Base-by-base conservation (phyloP, 1,140 invertebrate genomes). In the Scaptomyza montana region DNA sequence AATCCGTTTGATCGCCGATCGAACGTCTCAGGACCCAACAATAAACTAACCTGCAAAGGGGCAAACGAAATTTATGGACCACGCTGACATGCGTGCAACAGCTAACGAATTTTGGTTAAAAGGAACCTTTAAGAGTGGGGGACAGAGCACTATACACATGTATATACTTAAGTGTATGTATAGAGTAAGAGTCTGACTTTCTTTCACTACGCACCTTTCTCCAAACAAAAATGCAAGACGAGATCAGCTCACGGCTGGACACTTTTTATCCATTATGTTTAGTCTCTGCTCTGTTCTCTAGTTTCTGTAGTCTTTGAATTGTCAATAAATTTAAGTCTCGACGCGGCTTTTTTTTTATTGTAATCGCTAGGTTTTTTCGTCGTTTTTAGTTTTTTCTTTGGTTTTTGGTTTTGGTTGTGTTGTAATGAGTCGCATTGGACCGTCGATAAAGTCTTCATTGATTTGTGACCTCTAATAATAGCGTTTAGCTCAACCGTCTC, bases 401-500 rank as follows among this genome's bases (percentile, higher is more conserved):
- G 1, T 25, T 16, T 25, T 25, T 1, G 21, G 1, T 25, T 25
- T 25, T 25, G 21, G 21, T 25, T 25, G 21, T 25, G 21, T 25
- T 25, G 21, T 25, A 25, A 25, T 25, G 21, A 25, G 21, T 25
- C 21, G 21, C 21, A 67, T 87, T 81, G 71, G 59, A 69, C 72
- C 78, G 74, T 79, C 84, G 84, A 89, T 89, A 89, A 89, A 89
- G 84, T 80, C 84, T 89, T 89, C 77, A 89, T 89, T 89, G 84
- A 89, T 89, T 89, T 89, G 84, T 89, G 84, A 84, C 84, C 84
- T 79, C 78, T 89, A 89, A 89, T 89, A 89, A 89, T 89, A 89
- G 84, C 77, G 85, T 89, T 89, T 89, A 89, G 74, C 55, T 46
- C 53, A 71, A 46, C 57, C 47, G 41, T 41, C 33, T 36, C 43